Conservation (phyloP, 2,888 invertebrate species). For the Augiades crinisus region DNA sequence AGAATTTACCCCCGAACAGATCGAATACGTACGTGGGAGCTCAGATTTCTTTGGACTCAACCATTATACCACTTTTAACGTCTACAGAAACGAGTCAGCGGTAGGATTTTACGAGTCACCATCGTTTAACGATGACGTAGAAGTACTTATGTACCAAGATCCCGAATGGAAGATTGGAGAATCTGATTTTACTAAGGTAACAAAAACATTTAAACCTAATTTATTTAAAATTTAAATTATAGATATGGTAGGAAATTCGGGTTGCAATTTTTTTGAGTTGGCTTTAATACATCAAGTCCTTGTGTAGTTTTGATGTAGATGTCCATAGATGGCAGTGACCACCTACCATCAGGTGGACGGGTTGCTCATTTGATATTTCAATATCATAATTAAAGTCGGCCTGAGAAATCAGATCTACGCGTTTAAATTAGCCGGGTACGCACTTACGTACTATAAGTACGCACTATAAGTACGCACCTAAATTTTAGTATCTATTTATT, state of each 20-base stretch:
- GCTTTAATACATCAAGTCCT: no score
- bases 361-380: no score
- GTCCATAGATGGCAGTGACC: no score
- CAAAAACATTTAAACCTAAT: no score
- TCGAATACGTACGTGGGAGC: constrained; percentile 41
- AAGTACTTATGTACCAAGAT: constrained; percentile 24
- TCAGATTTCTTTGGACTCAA: constrained; percentile 76
- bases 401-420: no score
- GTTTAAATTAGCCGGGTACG: no score
- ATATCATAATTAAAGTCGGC: no score
- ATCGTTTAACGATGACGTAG: constrained; percentile 34
- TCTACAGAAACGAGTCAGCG: constrained; percentile 37
- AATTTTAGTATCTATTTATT: no score
- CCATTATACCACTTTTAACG: constrained; percentile 77
- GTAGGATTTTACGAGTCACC: constrained; percentile 27
- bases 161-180: constrained; percentile 29
- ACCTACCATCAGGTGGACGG: no score
- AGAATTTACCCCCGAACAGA: constrained; percentile 56
- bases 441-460: no score
- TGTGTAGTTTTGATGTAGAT: no score
- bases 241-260: background rate
- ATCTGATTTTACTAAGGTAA: constrained; percentile 30
- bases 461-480: no score
- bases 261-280: background rate
- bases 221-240: background rate